Base-by-base conservation (phyloP, 2,113 vertebrate genomes). In the Uria lomvia region DNA sequence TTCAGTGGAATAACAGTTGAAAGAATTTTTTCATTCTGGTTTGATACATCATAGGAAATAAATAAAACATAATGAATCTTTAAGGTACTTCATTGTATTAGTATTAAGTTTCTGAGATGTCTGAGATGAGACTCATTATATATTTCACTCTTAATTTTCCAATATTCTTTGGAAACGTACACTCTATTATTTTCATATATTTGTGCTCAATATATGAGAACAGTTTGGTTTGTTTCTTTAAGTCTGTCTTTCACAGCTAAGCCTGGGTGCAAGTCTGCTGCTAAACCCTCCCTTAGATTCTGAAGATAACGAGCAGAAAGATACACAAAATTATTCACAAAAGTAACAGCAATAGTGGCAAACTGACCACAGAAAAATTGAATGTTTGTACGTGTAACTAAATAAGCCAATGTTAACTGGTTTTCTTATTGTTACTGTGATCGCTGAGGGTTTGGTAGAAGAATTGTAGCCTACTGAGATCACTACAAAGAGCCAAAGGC, bases 401-500 rank as follows among this genome's bases (percentile, higher is more conserved):
- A 75, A 92, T 88, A 85, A 94, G 6, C 34, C 73, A 70, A 22
- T 4, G 11, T 47, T 74, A 52, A 26, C 29, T 38, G 50, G 8
- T 92, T 90, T 96, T 83, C n/a, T 81, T 94, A 40, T 71, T 92
- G 58, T 45, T 95, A 95, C 85, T 93, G 24, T 34, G 30, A 88
- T 94, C 71, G 85, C 75, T 96, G 97, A 78, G 32, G 15, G 85
- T 95, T 96, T 60, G 80, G 17, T 59, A 56, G 40, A 89, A 92
- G 60, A 92, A 72, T 10, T 86, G 6, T 90, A 94, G 81, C 95
- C 90, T 90, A 77, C 73, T 93, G 93, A 97, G 87, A 97, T 96
- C 63, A 83, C 58, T 94, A 55, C 34, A 91, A 71, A 93, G 32
- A 96, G 78, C 81, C 90, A 95, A 82, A 95, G 93, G 71, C 18